Evolutionary conservation across 2,888 invertebrate genomes (phyloP), one percentile per base, ranked within the genome.

Genomic region (Hydroisotoma schaefferi): DNA sequence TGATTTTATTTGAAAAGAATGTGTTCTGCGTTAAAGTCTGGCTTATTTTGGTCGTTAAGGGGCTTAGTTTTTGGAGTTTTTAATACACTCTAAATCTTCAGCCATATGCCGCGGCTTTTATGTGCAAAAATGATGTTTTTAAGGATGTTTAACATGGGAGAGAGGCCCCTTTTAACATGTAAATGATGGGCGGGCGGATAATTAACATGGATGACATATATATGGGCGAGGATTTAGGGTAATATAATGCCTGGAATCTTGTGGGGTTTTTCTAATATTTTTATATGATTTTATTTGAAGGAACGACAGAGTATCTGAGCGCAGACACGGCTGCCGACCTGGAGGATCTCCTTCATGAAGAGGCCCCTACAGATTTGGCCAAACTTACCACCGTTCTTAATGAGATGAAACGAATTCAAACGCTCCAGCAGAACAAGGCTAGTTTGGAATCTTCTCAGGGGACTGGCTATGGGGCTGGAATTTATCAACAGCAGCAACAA

Each of bases 361-460:
- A 72, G 37, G 60, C 64, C 28, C 67, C 69, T 1, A 60, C 70
- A 0, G 72, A 70, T 46, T 53, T 69, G 49, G 67, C 62, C 12
- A 61, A 63, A 43, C 61, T 72, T 33, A 56, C 66, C 12, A 67
- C 55, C 27, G 69, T 72, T 22, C 57, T 71, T 23, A 57, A 60
- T 1, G 69, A 71, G 48, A 67, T 71, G 71, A 51, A 66, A 28
- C 53, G 67, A 54, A 62, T 71, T 29, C 68, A 71, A 49, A 54
- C 52, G 22, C 61, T 66, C 12, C 63, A 55, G 44, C 51, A 40
- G 23, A 53, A 25, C 1, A 37, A 25, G 2, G 25, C 25, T n/a
- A 54, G 20, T 15, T 18, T 5, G 5, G n/a, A 40, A 5, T 18
- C 20, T 15, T 40, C 40, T 4, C 40, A 40, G n/a, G n/a, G 20